phyloP scores from a whole-genome alignment of 2,888 invertebrate species.

The Ichneumoninae sp. region DNA sequence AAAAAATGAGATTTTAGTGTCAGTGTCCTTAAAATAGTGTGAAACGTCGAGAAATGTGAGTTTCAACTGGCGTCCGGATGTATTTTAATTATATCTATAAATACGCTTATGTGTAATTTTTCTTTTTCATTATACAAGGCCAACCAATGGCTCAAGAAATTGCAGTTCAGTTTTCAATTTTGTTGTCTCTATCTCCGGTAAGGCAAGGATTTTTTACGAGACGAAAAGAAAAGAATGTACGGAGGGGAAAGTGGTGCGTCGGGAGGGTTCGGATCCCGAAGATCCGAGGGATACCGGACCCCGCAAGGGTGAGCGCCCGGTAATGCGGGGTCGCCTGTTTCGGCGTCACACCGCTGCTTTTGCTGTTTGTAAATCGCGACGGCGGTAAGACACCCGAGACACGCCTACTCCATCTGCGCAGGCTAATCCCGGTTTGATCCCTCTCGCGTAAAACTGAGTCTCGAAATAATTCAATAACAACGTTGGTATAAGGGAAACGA shows the following conservation, averaged over 20 bases:
- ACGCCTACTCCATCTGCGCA: slow-evolving; percentile 78
- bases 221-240: background rate
- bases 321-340: slow-evolving; percentile 41
- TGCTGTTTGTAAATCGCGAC: slow-evolving; percentile 52
- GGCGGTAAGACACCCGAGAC: slow-evolving; percentile 63
- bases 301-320: slow-evolving; percentile 36
- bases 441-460: slow-evolving; percentile 76
- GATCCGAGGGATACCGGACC: slow-evolving; percentile 14
- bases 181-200: background rate
- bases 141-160: background rate
- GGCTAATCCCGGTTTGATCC: slow-evolving; percentile 75
- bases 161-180: background rate
- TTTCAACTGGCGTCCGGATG: too few relatives aligned
- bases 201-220: background rate
- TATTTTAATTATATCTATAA: too few relatives aligned
- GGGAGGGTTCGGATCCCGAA: slow-evolving; percentile 5
- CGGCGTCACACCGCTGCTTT: slow-evolving; percentile 14
- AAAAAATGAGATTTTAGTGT: too few relatives aligned
- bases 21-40: too few relatives aligned
- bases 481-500: slow-evolving; percentile 59
- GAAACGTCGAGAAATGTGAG: too few relatives aligned
- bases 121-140: background rate
- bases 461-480: slow-evolving; percentile 81
- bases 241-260: slow-evolving; percentile 22
- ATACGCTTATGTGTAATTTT: background rate